phyloP scores from a whole-genome alignment of 2,113 vertebrate genomes.

The Ptychochromis oligacanthus region DNA sequence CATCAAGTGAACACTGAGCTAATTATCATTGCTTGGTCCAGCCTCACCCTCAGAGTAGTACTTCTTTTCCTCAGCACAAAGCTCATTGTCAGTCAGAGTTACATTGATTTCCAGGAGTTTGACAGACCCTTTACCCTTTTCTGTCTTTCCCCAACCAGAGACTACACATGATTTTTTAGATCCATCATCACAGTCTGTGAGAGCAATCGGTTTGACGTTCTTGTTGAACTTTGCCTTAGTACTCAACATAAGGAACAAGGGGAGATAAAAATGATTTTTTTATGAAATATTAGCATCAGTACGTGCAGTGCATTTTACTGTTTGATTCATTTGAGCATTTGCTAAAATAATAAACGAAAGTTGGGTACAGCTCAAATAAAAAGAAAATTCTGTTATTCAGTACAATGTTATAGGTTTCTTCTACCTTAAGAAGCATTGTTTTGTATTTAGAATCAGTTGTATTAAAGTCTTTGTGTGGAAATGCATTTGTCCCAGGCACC shows the following conservation, averaged over 20 bases:
- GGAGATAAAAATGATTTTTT: not conserved
- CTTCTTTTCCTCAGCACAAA: slow-evolving; percentile 43
- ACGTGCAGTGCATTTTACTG: not conserved
- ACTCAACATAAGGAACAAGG: no score
- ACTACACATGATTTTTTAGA: slow-evolving; percentile 68
- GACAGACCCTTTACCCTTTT: accelerated
- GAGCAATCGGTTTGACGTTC: slow-evolving; percentile 53
- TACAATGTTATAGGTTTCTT: not conserved
- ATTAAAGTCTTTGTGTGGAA: slow-evolving; percentile 37
- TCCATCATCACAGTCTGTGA: not conserved
- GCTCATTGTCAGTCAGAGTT: slow-evolving; percentile 49
- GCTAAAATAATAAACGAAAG: not conserved
- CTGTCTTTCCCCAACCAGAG: slow-evolving; percentile 79
- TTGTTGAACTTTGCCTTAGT: slow-evolving; percentile 61
- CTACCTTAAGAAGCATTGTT: slow-evolving; percentile 74
- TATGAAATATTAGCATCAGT: not conserved
- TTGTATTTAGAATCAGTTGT: accelerated
- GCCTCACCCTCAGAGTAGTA: slow-evolving; percentile 76
- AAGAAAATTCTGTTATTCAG: no score
- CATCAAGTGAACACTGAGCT: slow-evolving; percentile 28
- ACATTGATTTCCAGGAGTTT: slow-evolving; percentile 72
- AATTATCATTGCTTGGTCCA: slow-evolving; percentile 61
- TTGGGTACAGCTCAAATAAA: not conserved
- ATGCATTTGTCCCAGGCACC: not conserved
- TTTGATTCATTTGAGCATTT: not conserved